Base-by-base conservation (phyloP, 2,888 invertebrate genomes). In the Trichacis sp. region DNA sequence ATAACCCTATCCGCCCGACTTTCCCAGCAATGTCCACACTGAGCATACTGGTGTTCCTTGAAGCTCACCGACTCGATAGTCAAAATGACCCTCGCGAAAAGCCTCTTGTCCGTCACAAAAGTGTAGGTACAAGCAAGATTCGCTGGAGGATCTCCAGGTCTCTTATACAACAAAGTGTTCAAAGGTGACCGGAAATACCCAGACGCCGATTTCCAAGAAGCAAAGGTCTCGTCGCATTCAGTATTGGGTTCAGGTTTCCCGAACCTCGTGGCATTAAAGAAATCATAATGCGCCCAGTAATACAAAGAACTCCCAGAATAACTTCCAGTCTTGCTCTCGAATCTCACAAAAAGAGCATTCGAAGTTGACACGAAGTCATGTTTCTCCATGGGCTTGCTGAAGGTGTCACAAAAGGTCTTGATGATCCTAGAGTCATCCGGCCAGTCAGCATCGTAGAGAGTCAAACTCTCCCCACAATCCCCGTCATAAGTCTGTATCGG, bases 281-380 rank as follows among this genome's bases (percentile, higher is more conserved):
- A 96, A 79, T 96, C 95, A 78, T 95, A 96, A 80, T 95, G 95
- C 0, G 95, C 95, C 95, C 95, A 95, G 82, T 95, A 96, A 85
- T 96, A 95, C 11, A 96, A 87, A 0, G 95, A 95, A n/a, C 95
- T 95, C 0, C 95, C 96, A 64, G 95, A 94, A 75, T 96, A 95
- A 70, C 95, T 95, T 17, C 96, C 96, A 1, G 95, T 95, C 81
- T 94, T 94, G 85, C 95, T 95, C 77, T 95, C 94, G 81, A 95
- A 95, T 68, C 94, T 88, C 0, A 96, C 95, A 77, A 93, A 95
- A 74, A 96, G 88, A 0, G 95, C 91, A 71, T 93, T 94, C 5
- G 93, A 93, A 0, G 93, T 94, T 0, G 95, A 95, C 0, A 96
- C 93, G 72, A 96, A 96, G 82, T 96, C 95, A 75, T 95, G 93